Conservation (phyloP, 2,888 invertebrate genomes). For the Cerastis rubricosa region DNA sequence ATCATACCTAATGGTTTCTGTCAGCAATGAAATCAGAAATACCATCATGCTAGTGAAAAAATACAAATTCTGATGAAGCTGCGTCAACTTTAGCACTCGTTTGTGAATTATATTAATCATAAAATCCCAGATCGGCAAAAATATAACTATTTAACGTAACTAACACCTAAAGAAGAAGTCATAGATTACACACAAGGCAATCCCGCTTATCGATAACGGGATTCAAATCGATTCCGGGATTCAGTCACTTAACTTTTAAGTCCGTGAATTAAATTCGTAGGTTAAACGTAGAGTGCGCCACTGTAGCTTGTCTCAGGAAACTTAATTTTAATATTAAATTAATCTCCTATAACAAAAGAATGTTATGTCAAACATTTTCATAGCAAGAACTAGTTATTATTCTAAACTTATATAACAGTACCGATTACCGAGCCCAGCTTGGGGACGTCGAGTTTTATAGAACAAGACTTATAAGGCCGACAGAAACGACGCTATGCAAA, state of each 20-base stretch:
- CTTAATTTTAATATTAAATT: conserved; percentile 48
- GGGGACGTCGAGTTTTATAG: neutral
- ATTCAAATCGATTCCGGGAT: conserved; percentile 30
- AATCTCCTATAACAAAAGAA: conserved; percentile 28
- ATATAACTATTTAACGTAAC: conserved; percentile 61
- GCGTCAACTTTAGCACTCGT: conserved; percentile 25
- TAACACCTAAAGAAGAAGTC: conserved; percentile 37
- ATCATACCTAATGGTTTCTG: neutral
- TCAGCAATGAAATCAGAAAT: neutral
- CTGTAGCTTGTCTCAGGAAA: conserved; percentile 27
- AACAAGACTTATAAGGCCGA: neutral
- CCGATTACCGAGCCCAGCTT: neutral
- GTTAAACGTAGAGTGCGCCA: conserved; percentile 36
- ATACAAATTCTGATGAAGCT: conserved; percentile 25
- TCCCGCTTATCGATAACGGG: conserved; percentile 9
- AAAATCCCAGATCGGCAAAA: conserved; percentile 63
- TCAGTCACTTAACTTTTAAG: conserved; percentile 25
- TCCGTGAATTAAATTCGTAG: conserved; percentile 48
- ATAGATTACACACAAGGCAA: conserved; percentile 45
- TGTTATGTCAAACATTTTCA: conserved; percentile 42
- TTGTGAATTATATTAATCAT: conserved; percentile 28
- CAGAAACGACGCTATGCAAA: neutral
- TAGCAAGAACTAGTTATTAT: conserved; percentile 38
- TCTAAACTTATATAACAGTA: conserved; percentile 15
- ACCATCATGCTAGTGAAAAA: neutral